phyloP scores from a whole-genome alignment of 1,140 invertebrate species.

The Rhopalosiphum padi region DNA sequence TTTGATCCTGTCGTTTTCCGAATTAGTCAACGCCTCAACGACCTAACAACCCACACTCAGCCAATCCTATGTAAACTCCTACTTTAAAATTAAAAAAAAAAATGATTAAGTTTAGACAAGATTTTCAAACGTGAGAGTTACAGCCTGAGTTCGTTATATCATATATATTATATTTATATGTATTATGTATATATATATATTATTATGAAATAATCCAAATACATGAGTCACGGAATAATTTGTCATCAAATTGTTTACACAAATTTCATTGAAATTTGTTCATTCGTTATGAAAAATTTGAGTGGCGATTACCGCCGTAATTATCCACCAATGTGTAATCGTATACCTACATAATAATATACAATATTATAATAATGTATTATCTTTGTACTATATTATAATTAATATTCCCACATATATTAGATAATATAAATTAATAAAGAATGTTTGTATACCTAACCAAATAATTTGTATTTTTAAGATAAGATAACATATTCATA shows the following conservation, averaged over 20 bases:
- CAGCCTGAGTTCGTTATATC: neutral
- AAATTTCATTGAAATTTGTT: neutral
- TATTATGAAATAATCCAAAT: neutral
- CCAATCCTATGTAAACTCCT: conserved; percentile 36
- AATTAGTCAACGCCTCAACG: conserved; percentile 40
- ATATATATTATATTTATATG: too few species aligned
- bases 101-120: conserved; percentile 11
- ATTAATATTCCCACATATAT: neutral
- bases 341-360: neutral
- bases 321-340: neutral
- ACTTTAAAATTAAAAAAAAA: conserved; percentile 29
- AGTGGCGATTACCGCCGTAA: neutral
- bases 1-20: neutral
- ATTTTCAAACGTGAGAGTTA: neutral
- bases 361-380: neutral
- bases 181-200: neutral
- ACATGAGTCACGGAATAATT: neutral
- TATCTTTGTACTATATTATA: neutral
- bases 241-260: neutral
- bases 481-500: neutral
- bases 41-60: conserved; percentile 14
- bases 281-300: neutral
- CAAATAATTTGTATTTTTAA: neutral
- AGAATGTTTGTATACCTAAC: neutral
- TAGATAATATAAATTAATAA: neutral